Conservation (phyloP, 2,888 invertebrate species). For the Drosophila conformis region DNA sequence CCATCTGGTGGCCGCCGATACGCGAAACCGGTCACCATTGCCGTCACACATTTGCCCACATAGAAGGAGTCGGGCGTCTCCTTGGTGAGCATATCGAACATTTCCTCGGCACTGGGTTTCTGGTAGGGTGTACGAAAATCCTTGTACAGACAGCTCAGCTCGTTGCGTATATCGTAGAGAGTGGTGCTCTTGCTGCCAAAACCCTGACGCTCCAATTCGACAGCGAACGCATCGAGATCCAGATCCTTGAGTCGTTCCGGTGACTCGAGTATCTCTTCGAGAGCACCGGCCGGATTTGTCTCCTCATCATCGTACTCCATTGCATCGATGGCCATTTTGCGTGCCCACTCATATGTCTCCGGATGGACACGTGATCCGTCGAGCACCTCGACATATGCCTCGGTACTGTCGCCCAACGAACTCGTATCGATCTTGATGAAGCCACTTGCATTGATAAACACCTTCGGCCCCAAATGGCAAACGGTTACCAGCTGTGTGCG, state of each 20-base stretch:
- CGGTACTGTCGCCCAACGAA: constrained; percentile 96
- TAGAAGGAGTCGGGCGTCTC: constrained; percentile 97
- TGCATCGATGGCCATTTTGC: constrained; percentile 99
- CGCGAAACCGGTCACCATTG: constrained; percentile 92
- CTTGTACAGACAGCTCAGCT: constrained; percentile 96
- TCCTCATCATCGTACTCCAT: constrained; percentile 99
- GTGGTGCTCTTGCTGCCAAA: constrained; percentile 97
- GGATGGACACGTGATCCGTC: constrained; percentile 99
- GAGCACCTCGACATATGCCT: constrained; percentile 97
- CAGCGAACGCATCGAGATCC: constrained; percentile 99
- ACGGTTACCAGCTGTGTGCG: constrained; percentile 97
- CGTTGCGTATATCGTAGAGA: constrained; percentile 97
- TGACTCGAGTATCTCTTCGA: constrained; percentile 98
- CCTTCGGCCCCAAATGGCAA: constrained; percentile 99
- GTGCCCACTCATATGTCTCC: constrained; percentile 99
- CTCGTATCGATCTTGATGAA: constrained; percentile 99
- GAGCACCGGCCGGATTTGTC: constrained; percentile 97
- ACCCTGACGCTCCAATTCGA: constrained; percentile 96
- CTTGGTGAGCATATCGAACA: constrained; percentile 98
- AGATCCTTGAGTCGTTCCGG: constrained; percentile 97
- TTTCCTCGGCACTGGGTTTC: constrained; percentile 93
- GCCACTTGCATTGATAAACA: constrained; percentile 99
- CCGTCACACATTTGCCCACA: constrained; percentile 93
- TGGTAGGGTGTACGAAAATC: constrained; percentile 93
- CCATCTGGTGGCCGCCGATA: constrained; percentile 96